Evolutionary conservation across 1,140 invertebrate genomes (phyloP).

Genomic region (Drosophila dunni): DNA sequence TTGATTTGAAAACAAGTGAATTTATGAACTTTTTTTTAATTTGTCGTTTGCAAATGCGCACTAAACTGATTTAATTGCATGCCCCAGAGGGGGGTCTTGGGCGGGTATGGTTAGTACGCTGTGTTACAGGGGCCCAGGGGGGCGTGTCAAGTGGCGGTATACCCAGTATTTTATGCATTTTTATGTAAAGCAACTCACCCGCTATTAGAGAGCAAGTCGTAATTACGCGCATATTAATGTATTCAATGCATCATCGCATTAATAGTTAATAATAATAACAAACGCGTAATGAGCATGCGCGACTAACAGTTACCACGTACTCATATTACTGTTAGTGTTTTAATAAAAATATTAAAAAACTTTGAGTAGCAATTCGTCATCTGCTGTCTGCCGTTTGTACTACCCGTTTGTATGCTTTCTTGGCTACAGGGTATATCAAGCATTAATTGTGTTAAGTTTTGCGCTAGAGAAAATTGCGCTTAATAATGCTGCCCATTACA

Average conservation of each 20-base stretch:
- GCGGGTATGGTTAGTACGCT: not conserved
- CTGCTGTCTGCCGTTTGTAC: not conserved
- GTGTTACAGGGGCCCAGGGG: not conserved
- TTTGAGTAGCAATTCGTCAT: not conserved
- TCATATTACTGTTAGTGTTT: not conserved
- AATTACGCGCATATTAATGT: conserved; percentile 42
- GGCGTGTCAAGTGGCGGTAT: conserved; percentile 23
- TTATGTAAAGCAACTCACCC: conserved; percentile 45
- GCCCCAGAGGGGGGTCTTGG: not conserved
- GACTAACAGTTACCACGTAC: conserved; percentile 16
- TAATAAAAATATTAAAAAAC: not conserved
- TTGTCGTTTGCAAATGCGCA: conserved; percentile 53
- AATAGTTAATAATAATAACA: not conserved
- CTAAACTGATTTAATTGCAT: conserved; percentile 43
- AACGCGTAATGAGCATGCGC: not conserved
- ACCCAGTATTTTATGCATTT: conserved; percentile 35
- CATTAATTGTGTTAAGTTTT: conserved; percentile 17
- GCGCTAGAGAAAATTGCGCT: conserved; percentile 1
- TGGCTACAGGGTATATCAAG: not conserved
- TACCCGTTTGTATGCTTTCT: not conserved
- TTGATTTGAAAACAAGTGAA: conserved; percentile 24
- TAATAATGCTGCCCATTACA: conserved; percentile 9
- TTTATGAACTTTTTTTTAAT: conserved; percentile 36
- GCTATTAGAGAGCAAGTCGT: conserved; percentile 29
- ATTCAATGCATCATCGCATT: conserved; percentile 19